These are phyloP conservation scores for Crossocerus cetratus DNA, from an alignment of 2,888 invertebrate species.

Conservation along the genomic window DNA sequence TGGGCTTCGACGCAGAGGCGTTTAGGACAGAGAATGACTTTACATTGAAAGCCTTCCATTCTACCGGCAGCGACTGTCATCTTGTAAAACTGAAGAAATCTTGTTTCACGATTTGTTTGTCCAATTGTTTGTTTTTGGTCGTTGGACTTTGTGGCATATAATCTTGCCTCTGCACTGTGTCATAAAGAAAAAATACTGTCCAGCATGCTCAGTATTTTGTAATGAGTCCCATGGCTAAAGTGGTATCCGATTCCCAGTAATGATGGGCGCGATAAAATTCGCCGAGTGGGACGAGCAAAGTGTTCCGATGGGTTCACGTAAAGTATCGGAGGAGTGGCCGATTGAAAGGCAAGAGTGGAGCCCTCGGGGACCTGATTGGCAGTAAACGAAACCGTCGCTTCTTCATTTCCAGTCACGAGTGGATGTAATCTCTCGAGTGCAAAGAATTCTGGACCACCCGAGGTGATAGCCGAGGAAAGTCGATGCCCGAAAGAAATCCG, in stretches of 20 bases:
- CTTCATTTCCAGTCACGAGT: conserved; percentile 70
- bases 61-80: conserved; percentile 14
- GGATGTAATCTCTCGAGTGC: conserved; percentile 71
- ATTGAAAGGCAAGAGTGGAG: conserved; percentile 23
- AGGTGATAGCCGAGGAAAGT: conserved; percentile 64
- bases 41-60: background rate
- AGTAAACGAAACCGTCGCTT: conserved; percentile 61
- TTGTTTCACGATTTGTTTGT: too few species aligned
- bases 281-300: conserved; percentile 18
- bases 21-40: conserved; percentile 13
- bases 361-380: conserved; percentile 59
- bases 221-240: too few species aligned
- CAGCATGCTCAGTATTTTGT: too few species aligned
- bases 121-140: too few species aligned
- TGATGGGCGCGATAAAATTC: conserved; percentile 33
- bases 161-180: too few species aligned
- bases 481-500: conserved; percentile 62
- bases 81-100: background rate
- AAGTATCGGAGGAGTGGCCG: conserved; percentile 44
- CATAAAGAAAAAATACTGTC: too few species aligned
- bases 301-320: conserved; percentile 40
- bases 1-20: conserved; percentile 54
- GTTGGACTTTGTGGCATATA: too few species aligned
- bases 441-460: conserved; percentile 75
- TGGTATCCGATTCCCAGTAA: background rate